A percentile compares a stretch with the other conserved stretches of the same genome.
Evolutionary conservation across 2,113 vertebrate species (phyloP).

Genomic region (Bettongia penicillata): DNA sequence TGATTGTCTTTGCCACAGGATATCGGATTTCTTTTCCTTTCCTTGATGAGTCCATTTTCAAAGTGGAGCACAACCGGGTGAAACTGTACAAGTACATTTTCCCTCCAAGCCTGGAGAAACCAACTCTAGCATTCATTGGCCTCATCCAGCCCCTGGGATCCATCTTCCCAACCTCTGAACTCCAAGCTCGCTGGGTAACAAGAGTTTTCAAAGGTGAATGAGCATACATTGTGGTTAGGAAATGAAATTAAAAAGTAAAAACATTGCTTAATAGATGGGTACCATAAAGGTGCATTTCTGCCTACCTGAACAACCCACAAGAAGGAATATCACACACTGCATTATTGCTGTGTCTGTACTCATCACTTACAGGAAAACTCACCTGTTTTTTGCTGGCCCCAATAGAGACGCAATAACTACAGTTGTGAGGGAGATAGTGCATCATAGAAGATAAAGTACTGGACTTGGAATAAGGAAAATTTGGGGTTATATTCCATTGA

Average conservation of each 20-base stretch:
- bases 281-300: neutral
- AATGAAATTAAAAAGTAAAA: neutral
- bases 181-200: slow-evolving; percentile 91
- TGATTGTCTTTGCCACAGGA: slow-evolving; percentile 91
- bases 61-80: slow-evolving; percentile 79
- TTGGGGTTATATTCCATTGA: neutral
- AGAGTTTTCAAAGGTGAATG: slow-evolving; percentile 88
- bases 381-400: too few species aligned
- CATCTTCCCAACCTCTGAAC: slow-evolving; percentile 86
- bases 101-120: slow-evolving; percentile 82
- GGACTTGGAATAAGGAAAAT: neutral
- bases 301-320: neutral
- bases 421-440: neutral
- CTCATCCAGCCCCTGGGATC: slow-evolving; percentile 85
- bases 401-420: neutral
- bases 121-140: slow-evolving; percentile 88
- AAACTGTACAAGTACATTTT: slow-evolving; percentile 88
- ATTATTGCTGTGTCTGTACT: too few species aligned
- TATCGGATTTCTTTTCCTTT: slow-evolving; percentile 86
- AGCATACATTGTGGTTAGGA: neutral
- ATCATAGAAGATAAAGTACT: neutral
- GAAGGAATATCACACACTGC: neutral
- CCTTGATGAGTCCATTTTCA: slow-evolving; percentile 82
- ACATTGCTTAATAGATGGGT: neutral
- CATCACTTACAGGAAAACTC: neutral